phyloP scores from a whole-genome alignment of 1,140 invertebrate genomes.

The Lineus longissimus region DNA sequence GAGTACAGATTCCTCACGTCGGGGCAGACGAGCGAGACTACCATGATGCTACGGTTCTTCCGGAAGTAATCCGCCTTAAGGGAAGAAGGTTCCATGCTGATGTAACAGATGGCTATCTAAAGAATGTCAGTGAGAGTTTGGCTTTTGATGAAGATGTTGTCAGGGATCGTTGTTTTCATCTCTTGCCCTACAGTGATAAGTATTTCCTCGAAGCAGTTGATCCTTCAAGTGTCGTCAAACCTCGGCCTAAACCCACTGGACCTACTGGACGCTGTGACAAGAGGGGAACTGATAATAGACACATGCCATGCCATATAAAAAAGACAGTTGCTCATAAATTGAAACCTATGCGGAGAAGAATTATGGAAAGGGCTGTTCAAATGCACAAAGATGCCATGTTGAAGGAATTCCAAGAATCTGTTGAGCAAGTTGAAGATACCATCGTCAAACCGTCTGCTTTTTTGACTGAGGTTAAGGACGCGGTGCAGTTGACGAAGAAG shows the following conservation, averaged over 20 bases:
- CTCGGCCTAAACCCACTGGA: constrained; percentile 20
- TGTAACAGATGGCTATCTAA: constrained; percentile 26
- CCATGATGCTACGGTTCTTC: neutral
- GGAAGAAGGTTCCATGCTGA: neutral
- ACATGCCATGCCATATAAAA: constrained; percentile 41
- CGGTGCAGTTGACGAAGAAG: neutral
- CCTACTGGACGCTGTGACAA: constrained; percentile 39
- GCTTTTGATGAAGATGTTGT: constrained; percentile 47
- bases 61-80: neutral
- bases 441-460: neutral
- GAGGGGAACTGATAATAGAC: constrained; percentile 29
- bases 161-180: constrained; percentile 43
- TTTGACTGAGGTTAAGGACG: constrained; percentile 7
- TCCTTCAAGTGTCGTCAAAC: constrained; percentile 19
- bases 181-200: constrained; percentile 46
- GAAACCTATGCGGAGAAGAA: constrained; percentile 36
- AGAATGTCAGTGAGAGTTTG: constrained; percentile 36
- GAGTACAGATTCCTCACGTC: constrained; percentile 34
- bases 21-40: constrained; percentile 7
- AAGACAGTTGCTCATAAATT: constrained; percentile 27
- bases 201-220: constrained; percentile 40
- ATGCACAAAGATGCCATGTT: constrained; percentile 25
- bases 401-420: constrained; percentile 17
- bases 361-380: constrained; percentile 31
- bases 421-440: constrained; percentile 17